Evolutionary conservation across 1,140 invertebrate genomes (phyloP), one percentile per base, ranked within the genome.

Genomic region (Caenorhabditis brenneri): DNA sequence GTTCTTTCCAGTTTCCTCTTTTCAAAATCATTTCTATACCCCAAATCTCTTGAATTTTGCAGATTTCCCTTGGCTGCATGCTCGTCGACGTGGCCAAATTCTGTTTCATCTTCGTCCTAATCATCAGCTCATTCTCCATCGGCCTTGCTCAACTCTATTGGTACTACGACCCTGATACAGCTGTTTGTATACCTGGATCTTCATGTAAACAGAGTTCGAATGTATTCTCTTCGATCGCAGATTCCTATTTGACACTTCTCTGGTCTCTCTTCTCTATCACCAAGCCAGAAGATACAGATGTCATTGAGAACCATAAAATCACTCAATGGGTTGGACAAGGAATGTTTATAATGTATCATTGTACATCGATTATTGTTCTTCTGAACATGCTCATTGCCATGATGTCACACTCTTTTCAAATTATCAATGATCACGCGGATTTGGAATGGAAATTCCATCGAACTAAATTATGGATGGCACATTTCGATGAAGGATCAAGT

Each of bases 301-400:
- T 88, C 15, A 83, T 79, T 36, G 60, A 84, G 58, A 86, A 86
- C 24, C 88, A 89, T 78, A 79, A 88, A 49, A 87, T 89, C 69
- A 89, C 88, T 6, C 87, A 89, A 48, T 89, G 83, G 83, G 87
- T 88, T 55, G 88, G 88, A 48, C 69, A 80, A 74, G 88, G 85
- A 53, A 86, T 88, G 83, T 90, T 87, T 85, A 89, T 88, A 5
- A 82, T 84, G 79, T 90, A 89, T 51, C 89, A 88, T 29, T 88
- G 88, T 49, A 89, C 92, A 84, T 92, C 93, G 80, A 93, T 93
- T 82, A 93, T 93, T 86, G 93, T 93, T n/a, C 91, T 93, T 80
- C 92, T 93, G 79, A 93, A 93, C 88, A 93, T 93, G 93, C 91
- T 93, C 19, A 93, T 93, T 83, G 93, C 93, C 81, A 93, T 93